These are phyloP conservation scores for Empis stercorea DNA, from an alignment of 2,888 invertebrate species.

Conservation along the genomic window DNA sequence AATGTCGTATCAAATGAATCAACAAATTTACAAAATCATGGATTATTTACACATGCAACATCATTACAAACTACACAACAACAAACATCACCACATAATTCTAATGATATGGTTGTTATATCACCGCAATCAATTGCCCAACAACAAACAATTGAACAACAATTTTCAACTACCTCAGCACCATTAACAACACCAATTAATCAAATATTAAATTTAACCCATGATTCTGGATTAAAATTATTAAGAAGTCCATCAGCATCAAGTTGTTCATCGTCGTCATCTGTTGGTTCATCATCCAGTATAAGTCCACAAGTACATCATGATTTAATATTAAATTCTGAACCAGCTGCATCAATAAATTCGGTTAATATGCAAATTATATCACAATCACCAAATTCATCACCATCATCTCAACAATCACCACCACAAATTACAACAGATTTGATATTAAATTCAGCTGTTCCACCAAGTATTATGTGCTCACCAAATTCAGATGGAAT, in stretches of 20 bases:
- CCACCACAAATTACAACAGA: constrained; percentile 39
- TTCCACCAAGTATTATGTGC: constrained; percentile 49
- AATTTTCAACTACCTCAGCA: constrained; percentile 2
- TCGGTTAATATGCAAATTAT: constrained; percentile 23
- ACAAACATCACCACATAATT: too few species aligned
- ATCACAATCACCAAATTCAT: constrained; percentile 3
- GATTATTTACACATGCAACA: constrained; percentile 6
- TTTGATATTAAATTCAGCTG: constrained; percentile 46
- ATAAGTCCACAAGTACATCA: constrained; percentile 17
- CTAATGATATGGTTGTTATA: background rate
- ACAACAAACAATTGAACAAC: background rate
- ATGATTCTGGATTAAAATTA: constrained; percentile 18
- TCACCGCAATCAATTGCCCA: background rate
- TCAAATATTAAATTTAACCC: constrained; percentile 25
- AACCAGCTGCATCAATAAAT: constrained; percentile 29
- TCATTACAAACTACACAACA: too few species aligned
- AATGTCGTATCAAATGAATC: constrained; percentile 6
- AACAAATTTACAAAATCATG: background rate
- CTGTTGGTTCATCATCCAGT: constrained; percentile 15
- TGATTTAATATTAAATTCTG: constrained; percentile 35
- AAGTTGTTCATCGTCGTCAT: constrained; percentile 28
- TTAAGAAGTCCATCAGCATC: constrained; percentile 35
- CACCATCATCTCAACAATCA: constrained; percentile 9
- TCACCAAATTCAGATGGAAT: constrained; percentile 20
- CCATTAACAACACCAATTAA: constrained; percentile 22